phyloP scores from a whole-genome alignment of 2,888 invertebrate species.

The Salpingus planirostris region DNA sequence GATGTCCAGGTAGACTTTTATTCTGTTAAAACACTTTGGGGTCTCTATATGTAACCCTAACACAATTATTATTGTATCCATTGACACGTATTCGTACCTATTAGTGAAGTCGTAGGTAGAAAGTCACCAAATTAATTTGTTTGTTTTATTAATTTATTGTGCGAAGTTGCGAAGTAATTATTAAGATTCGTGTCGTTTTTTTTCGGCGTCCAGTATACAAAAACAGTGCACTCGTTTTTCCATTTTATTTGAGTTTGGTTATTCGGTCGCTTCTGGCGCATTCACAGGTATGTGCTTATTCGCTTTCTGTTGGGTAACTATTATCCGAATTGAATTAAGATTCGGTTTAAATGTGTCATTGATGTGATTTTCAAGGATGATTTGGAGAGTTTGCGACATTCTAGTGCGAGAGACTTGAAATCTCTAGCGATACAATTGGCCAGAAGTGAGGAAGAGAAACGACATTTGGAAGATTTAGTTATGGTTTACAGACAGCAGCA shows the following conservation, averaged over 20 bases:
- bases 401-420: constrained; percentile 62
- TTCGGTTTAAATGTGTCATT: constrained; percentile 2
- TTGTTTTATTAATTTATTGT: constrained; percentile 13
- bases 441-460: constrained; percentile 65
- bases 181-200: too few species aligned
- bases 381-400: constrained; percentile 64
- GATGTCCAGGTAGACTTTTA: constrained; percentile 59
- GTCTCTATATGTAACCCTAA: background rate
- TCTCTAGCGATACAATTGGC: constrained; percentile 60
- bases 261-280: constrained; percentile 33
- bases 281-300: constrained; percentile 41
- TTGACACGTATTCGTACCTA: background rate
- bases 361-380: constrained; percentile 55
- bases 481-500: constrained; percentile 47
- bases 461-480: constrained; percentile 57
- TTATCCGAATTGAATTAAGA: too few species aligned
- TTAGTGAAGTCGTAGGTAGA: too few species aligned
- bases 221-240: constrained; percentile 12
- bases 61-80: background rate
- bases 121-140: too few species aligned
- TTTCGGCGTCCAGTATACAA: constrained; percentile 10
- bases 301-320: constrained; percentile 18
- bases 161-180: too few species aligned
- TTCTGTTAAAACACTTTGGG: too few species aligned
- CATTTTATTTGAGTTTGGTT: constrained; percentile 16